A percentile compares a stretch with the other conserved stretches of the same genome.
Conservation (phyloP, 2,113 vertebrate genomes). For the Ciconia stormi region DNA sequence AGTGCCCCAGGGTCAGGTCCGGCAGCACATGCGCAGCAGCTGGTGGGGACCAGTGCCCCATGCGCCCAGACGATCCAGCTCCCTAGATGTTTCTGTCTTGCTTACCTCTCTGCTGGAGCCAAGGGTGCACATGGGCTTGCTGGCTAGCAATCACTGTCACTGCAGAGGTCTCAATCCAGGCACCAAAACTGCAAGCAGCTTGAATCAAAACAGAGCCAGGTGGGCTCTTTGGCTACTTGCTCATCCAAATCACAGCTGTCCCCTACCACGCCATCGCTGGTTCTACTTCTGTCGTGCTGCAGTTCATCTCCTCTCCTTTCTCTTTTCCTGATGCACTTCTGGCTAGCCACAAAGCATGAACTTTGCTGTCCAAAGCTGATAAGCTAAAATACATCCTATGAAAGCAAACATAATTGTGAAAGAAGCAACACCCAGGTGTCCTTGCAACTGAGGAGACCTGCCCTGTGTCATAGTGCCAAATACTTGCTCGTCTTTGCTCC, state of each 20-base stretch:
- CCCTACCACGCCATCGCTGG: rapidly evolving
- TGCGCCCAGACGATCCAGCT: rapidly evolving
- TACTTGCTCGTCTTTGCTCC: not conserved
- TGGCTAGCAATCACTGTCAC: not conserved
- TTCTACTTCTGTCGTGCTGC: not conserved
- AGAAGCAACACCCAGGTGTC: not conserved
- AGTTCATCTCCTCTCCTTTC: not conserved
- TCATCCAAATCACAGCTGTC: not conserved
- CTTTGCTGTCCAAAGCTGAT: conserved; percentile 46
- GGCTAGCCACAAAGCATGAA: not conserved
- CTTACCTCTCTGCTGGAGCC: conserved; percentile 39
- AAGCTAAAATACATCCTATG: not conserved
- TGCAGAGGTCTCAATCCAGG: not conserved
- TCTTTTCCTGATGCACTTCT: conserved; percentile 24
- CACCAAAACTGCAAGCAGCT: not conserved
- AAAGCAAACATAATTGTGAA: not conserved
- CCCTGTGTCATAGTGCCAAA: conserved; percentile 2
- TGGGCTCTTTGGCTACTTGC: not conserved
- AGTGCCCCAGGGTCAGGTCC: rapidly evolving
- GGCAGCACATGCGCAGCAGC: not conserved
- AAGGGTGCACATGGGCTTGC: not conserved
- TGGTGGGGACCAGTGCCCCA: rapidly evolving
- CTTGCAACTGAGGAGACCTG: not conserved
- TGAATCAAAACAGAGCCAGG: not conserved
- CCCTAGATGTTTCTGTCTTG: not conserved